Percentiles rank a stretch among this genome's conserved stretches.
phyloP scores from a whole-genome alignment of 2,888 invertebrate species.

The Drosophila anomalata region DNA sequence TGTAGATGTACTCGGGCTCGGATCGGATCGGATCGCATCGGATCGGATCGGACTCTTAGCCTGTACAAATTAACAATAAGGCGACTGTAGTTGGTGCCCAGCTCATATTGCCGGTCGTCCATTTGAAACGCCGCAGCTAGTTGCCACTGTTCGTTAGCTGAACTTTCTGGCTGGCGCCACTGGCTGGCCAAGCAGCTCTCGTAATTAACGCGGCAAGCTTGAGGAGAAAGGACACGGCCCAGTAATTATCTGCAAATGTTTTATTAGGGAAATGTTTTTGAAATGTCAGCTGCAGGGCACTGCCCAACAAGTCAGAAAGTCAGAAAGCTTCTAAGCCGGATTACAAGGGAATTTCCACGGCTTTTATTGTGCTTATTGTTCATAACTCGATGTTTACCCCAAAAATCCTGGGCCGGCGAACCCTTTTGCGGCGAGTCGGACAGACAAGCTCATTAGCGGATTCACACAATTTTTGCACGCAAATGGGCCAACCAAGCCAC shows the following conservation, averaged over 20 bases:
- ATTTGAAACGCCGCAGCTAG: slow-evolving; percentile 47
- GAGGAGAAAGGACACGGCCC: slow-evolving; percentile 21
- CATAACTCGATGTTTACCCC: slow-evolving; percentile 36
- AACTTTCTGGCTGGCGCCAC: slow-evolving; percentile 65
- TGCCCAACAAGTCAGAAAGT: slow-evolving; percentile 14
- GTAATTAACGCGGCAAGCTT: slow-evolving; percentile 48
- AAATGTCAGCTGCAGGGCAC: slow-evolving; percentile 51
- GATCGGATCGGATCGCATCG: slow-evolving; percentile 48
- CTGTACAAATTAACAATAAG: slow-evolving; percentile 75
- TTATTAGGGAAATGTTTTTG: slow-evolving; percentile 71
- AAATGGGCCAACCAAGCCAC: slow-evolving; percentile 55
- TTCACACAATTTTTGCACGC: slow-evolving; percentile 78
- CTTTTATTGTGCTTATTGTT: slow-evolving; percentile 25
- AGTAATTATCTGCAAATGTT: slow-evolving; percentile 70
- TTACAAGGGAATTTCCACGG: slow-evolving; percentile 32
- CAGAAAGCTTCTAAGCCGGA: slow-evolving; percentile 10
- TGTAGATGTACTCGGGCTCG: slow-evolving; percentile 77
- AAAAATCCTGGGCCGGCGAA: slow-evolving; percentile 37
- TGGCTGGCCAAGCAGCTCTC: slow-evolving; percentile 22
- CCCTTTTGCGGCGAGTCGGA: slow-evolving; percentile 38
- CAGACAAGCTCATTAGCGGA: slow-evolving; percentile 68
- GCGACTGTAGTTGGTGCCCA: slow-evolving; percentile 59
- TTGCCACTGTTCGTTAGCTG: slow-evolving; percentile 40
- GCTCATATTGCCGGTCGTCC: slow-evolving; percentile 54
- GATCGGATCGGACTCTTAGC: slow-evolving; percentile 42